A percentile compares a stretch with the other conserved stretches of the same genome.
These are phyloP conservation scores for Antheraea assamensis DNA, from an alignment of 2,888 invertebrate genomes.

Conservation along the genomic window DNA sequence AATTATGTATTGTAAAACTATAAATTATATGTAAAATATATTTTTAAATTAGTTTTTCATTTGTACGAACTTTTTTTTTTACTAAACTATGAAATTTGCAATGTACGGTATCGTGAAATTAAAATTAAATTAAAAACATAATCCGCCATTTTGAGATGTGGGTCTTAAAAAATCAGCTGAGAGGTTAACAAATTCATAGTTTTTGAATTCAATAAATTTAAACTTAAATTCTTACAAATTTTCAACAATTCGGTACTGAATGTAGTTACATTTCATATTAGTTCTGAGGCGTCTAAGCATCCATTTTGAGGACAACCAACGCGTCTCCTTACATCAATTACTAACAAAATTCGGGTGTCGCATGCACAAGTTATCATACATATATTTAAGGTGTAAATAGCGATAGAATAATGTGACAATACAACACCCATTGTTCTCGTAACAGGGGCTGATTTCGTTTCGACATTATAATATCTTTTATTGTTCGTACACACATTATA, in stretches of 20 bases:
- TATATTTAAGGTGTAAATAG: neutral
- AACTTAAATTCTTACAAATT: neutral
- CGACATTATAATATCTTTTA: constrained; percentile 40
- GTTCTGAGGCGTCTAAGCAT: neutral
- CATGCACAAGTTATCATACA: neutral
- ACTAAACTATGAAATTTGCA: too few relatives aligned
- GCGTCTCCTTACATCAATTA: neutral
- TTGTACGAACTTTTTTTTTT: too few relatives aligned
- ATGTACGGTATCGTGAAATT: too few relatives aligned
- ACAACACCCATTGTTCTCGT: constrained; percentile 56
- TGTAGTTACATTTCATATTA: neutral
- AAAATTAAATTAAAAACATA: too few relatives aligned
- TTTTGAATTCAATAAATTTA: too few relatives aligned
- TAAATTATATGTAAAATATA: too few relatives aligned
- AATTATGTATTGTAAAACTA: too few relatives aligned
- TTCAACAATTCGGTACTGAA: neutral
- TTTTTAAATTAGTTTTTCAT: too few relatives aligned
- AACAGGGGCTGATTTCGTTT: constrained; percentile 39
- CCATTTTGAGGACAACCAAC: neutral
- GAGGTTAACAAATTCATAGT: too few relatives aligned
- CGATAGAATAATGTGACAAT: constrained; percentile 31
- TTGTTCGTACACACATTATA: constrained; percentile 22
- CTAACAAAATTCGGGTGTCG: neutral
- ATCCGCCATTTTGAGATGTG: too few relatives aligned
- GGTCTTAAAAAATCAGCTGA: too few relatives aligned